phyloP scores from a whole-genome alignment of 2,888 invertebrate species.

The Chouioia cunea region DNA sequence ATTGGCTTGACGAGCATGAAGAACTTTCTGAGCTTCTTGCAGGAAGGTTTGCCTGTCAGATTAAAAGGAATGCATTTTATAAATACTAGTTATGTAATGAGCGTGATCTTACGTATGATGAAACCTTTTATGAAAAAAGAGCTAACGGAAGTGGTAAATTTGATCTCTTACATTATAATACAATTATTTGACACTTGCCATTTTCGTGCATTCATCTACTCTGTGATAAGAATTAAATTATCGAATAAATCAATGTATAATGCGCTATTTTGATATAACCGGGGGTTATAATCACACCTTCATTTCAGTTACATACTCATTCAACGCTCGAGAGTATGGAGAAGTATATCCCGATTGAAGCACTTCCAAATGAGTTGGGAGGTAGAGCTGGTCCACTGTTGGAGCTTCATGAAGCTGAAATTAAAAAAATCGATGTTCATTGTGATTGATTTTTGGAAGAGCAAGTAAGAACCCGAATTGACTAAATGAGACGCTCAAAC shows the following conservation, averaged over 20 bases:
- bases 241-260: too few species aligned
- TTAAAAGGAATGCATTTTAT: conserved; percentile 78
- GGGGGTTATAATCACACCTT: too few species aligned
- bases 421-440: conserved; percentile 62
- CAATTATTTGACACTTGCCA: too few species aligned
- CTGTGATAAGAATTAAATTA: too few species aligned
- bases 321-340: too few species aligned
- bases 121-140: conserved; percentile 80
- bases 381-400: conserved; percentile 70
- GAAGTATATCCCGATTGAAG: conserved; percentile 66
- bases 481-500: conserved; percentile 73
- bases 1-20: conserved; percentile 75
- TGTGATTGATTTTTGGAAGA: conserved; percentile 65
- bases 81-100: conserved; percentile 77
- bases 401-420: conserved; percentile 54
- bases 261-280: too few species aligned
- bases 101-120: conserved; percentile 76
- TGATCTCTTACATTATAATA: too few species aligned
- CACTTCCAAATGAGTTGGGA: conserved; percentile 76
- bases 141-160: conserved; percentile 66
- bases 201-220: too few species aligned
- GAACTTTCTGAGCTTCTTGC: conserved; percentile 76
- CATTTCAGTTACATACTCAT: neutral
- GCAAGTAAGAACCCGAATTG: conserved; percentile 72
- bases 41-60: conserved; percentile 78